phyloP scores from a whole-genome alignment of 2,888 invertebrate species.

The Drosophila diplacantha region DNA sequence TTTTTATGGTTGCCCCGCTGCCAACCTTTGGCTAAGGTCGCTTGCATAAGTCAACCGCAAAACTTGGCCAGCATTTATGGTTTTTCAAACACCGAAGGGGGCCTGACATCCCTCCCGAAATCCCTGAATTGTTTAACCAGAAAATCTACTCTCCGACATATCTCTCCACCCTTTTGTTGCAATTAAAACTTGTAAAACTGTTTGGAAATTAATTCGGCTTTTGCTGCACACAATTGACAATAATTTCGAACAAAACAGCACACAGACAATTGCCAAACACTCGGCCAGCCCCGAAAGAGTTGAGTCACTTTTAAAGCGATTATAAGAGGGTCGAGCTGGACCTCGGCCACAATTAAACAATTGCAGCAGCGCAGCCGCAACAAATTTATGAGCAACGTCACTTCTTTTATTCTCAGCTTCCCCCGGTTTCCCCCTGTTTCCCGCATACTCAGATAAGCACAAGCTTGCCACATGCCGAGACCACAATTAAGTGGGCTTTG shows the following conservation, averaged over 20 bases:
- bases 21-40: conserved; percentile 40
- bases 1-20: conserved; percentile 23
- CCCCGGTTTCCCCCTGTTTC: neutral
- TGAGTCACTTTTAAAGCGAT: conserved; percentile 69
- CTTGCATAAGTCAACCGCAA: conserved; percentile 24
- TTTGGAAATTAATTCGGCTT: conserved; percentile 58
- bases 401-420: conserved; percentile 41
- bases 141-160: conserved; percentile 9
- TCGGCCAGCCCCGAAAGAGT: conserved; percentile 55
- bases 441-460: conserved; percentile 46
- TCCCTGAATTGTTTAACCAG: neutral
- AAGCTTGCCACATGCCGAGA: conserved; percentile 22
- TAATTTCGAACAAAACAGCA: conserved; percentile 50
- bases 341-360: conserved; percentile 68
- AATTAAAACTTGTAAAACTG: conserved; percentile 58
- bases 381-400: conserved; percentile 59
- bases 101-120: neutral
- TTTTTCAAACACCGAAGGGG: neutral
- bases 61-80: neutral
- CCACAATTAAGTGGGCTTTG: conserved; percentile 53
- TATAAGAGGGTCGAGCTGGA: conserved; percentile 20
- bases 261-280: conserved; percentile 31
- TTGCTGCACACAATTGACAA: conserved; percentile 67
- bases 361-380: conserved; percentile 48
- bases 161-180: conserved; percentile 46